phyloP scores from a whole-genome alignment of 2,113 vertebrate species.

The Toxostoma redivivum region DNA sequence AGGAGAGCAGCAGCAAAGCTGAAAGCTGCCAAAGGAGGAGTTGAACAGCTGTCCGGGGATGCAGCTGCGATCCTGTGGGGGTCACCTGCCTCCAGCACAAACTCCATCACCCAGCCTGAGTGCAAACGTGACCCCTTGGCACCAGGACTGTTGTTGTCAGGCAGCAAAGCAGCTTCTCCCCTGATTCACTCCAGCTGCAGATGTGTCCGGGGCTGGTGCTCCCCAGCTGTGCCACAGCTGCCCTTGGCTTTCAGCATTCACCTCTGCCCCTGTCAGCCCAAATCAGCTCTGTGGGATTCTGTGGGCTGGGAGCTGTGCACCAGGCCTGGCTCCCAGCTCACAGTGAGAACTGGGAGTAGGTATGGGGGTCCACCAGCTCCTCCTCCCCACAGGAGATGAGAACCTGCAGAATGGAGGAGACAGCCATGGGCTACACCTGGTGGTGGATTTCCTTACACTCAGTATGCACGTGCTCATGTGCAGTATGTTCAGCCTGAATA shows the following conservation, averaged over 20 bases:
- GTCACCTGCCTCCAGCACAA: not conserved
- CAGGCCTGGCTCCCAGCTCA: not conserved
- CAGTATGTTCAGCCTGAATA: not conserved
- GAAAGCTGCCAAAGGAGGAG: not conserved
- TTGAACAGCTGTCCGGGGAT: not conserved
- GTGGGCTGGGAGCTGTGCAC: not conserved
- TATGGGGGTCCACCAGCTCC: not conserved
- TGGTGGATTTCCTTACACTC: not conserved
- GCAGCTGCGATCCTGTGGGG: not conserved
- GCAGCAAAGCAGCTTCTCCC: not conserved
- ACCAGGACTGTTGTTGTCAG: not conserved
- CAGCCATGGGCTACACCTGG: rapidly evolving
- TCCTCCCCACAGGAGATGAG: not conserved
- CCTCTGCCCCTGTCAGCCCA: not conserved
- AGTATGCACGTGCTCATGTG: not conserved
- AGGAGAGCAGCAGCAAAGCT: not conserved
- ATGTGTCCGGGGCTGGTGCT: not conserved
- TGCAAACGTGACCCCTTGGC: not conserved
- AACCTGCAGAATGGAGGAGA: not conserved
- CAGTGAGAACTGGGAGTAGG: not conserved
- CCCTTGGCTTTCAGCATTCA: not conserved
- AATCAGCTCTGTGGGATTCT: not conserved
- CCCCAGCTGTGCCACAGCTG: not conserved
- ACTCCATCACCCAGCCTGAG: not conserved
- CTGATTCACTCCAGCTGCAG: not conserved